phyloP scores from a whole-genome alignment of 1,140 invertebrate species.

The Drosophila nannoptera region DNA sequence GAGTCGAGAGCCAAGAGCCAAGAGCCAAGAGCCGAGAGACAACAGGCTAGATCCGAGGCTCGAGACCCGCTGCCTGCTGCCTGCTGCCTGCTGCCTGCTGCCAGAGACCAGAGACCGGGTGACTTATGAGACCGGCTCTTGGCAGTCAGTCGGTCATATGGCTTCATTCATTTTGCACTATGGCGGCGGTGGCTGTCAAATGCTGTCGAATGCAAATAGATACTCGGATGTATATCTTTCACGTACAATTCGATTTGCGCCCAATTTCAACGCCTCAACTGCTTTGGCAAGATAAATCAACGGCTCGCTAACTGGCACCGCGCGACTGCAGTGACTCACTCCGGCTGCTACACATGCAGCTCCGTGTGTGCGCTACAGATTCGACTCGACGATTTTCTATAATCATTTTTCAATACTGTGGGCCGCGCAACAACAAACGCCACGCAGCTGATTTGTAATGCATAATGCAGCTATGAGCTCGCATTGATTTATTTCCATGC shows the following conservation, averaged over 20 bases:
- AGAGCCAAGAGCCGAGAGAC: no score
- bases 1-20: conserved; percentile 25
- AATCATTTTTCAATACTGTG: conserved; percentile 69
- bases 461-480: conserved; percentile 38
- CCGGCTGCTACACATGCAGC: conserved; percentile 62
- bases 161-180: conserved; percentile 63
- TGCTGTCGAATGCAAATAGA: conserved; percentile 58
- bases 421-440: conserved; percentile 28
- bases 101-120: conserved; percentile 60
- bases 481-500: conserved; percentile 56
- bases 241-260: conserved; percentile 71
- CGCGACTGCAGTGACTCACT: conserved; percentile 56
- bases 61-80: conserved; percentile 25
- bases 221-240: conserved; percentile 35
- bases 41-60: conserved; percentile 8
- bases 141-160: conserved; percentile 51
- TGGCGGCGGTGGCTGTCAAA: conserved; percentile 32
- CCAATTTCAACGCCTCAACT: conserved; percentile 76
- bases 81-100: conserved; percentile 56
- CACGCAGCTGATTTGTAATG: conserved; percentile 44
- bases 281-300: conserved; percentile 61
- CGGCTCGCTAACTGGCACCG: background rate
- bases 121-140: conserved; percentile 70
- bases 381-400: conserved; percentile 56
- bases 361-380: conserved; percentile 45